Conservation (phyloP, 2,797 vertebrate species). For the Sebastes baramenuke region DNA sequence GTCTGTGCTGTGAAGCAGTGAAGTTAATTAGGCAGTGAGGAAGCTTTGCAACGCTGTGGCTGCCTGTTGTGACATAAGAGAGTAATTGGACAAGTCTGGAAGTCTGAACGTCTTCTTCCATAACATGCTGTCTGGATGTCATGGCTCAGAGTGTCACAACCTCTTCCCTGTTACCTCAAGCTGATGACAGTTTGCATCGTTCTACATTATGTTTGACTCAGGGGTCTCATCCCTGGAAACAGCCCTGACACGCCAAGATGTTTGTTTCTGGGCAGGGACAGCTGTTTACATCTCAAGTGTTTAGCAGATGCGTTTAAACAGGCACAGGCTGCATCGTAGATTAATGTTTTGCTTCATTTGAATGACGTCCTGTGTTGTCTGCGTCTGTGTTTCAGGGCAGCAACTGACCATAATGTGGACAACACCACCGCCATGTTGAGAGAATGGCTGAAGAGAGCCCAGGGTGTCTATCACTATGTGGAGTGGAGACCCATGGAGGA, state of each 20-base stretch:
- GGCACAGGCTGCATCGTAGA: background rate
- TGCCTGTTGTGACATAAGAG: conserved; percentile 1
- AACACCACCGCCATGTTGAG: conserved; percentile 92
- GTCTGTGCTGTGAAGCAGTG: background rate
- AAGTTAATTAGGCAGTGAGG: conserved; percentile 8
- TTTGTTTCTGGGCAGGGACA: background rate
- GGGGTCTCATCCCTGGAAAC: background rate
- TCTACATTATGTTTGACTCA: background rate
- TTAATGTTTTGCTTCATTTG: background rate
- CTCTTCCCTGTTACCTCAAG: background rate
- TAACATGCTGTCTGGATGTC: background rate
- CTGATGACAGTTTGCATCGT: background rate
- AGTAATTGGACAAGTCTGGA: conserved; percentile 12
- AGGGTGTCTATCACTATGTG: conserved; percentile 90
- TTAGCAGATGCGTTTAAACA: conserved; percentile 13
- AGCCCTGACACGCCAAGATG: background rate
- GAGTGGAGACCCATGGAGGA: conserved; percentile 96
- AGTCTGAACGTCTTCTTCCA: background rate
- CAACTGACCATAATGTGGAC: conserved; percentile 93
- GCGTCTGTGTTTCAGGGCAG: conserved; percentile 83
- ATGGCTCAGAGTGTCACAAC: background rate
- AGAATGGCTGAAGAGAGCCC: conserved; percentile 92
- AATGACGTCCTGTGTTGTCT: conserved; percentile 17
- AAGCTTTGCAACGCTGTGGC: background rate
- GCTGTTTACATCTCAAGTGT: conserved; percentile 9